Conservation (phyloP, 1,140 invertebrate species). For the Stegodyphus dumicola region DNA sequence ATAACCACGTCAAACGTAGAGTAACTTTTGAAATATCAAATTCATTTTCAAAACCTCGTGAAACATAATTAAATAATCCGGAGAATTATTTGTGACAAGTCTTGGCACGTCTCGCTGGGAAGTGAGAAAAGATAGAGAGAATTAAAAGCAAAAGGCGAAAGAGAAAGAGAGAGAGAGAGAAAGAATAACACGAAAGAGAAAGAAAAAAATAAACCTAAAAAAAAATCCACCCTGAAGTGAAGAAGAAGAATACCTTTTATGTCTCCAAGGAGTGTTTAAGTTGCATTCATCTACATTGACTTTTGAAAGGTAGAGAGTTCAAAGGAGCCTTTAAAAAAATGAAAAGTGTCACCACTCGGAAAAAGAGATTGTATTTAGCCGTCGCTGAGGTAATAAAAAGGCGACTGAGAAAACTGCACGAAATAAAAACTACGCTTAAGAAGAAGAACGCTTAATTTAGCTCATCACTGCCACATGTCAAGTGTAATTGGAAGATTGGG, state of each 20-base stretch:
- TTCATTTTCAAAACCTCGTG: slow-evolving; percentile 60
- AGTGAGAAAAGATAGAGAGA: slow-evolving; percentile 25
- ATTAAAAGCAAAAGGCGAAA: slow-evolving; percentile 4
- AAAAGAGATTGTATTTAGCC: slow-evolving; percentile 60
- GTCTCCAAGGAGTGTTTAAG: slow-evolving; percentile 58
- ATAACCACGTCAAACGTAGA: slow-evolving; percentile 48
- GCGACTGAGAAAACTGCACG: slow-evolving; percentile 29
- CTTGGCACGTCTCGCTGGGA: slow-evolving; percentile 32
- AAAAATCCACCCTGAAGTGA: slow-evolving; percentile 4
- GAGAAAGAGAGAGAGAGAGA: slow-evolving; percentile 2
- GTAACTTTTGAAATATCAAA: slow-evolving; percentile 62
- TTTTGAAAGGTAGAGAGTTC: slow-evolving; percentile 57
- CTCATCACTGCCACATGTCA: slow-evolving; percentile 60
- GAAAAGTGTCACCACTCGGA: slow-evolving; percentile 57
- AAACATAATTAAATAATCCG: slow-evolving; percentile 61
- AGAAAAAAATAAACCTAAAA: neutral
- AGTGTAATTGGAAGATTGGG: slow-evolving; percentile 60
- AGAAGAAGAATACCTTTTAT: slow-evolving; percentile 59
- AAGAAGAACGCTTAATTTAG: slow-evolving; percentile 60
- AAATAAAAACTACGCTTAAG: slow-evolving; percentile 50
- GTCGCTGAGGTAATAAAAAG: slow-evolving; percentile 51
- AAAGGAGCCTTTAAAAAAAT: slow-evolving; percentile 45
- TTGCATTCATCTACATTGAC: slow-evolving; percentile 61
- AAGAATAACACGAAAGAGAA: neutral
- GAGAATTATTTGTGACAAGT: slow-evolving; percentile 61